These are phyloP conservation scores for Cairina moschata DNA, from an alignment of 2,113 vertebrate species.

Conservation along the genomic window DNA sequence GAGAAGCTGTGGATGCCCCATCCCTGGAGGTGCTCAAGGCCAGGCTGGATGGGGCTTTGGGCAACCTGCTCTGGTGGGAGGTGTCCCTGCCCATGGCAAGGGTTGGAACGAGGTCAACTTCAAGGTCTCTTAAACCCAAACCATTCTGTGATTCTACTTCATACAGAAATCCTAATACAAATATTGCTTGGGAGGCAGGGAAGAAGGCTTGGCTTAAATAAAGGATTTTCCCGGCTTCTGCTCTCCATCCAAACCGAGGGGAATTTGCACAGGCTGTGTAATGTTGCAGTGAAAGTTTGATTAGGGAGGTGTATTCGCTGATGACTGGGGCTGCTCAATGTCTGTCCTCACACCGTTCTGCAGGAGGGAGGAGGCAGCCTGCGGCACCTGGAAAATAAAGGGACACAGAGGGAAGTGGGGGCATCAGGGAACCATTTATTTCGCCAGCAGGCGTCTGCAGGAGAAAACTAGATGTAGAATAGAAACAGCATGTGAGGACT, in stretches of 20 bases:
- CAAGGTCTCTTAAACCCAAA: too few relatives aligned
- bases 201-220: not conserved
- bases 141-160: too few relatives aligned
- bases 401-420: not conserved
- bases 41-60: too few relatives aligned
- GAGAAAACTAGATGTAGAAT: not conserved
- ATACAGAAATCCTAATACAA: not conserved
- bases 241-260: not conserved
- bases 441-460: not conserved
- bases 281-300: not conserved
- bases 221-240: not conserved
- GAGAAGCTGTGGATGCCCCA: too few relatives aligned
- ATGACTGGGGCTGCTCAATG: not conserved
- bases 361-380: not conserved
- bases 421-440: not conserved
- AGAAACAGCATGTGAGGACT: not conserved
- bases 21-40: too few relatives aligned
- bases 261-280: not conserved
- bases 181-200: fast-evolving
- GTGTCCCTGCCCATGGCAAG: too few relatives aligned
- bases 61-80: too few relatives aligned
- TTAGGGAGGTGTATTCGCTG: not conserved
- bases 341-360: not conserved
- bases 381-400: fast-evolving
- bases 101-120: too few relatives aligned